phyloP scores from a whole-genome alignment of 2,113 vertebrate species.

The Clinocottus analis region DNA sequence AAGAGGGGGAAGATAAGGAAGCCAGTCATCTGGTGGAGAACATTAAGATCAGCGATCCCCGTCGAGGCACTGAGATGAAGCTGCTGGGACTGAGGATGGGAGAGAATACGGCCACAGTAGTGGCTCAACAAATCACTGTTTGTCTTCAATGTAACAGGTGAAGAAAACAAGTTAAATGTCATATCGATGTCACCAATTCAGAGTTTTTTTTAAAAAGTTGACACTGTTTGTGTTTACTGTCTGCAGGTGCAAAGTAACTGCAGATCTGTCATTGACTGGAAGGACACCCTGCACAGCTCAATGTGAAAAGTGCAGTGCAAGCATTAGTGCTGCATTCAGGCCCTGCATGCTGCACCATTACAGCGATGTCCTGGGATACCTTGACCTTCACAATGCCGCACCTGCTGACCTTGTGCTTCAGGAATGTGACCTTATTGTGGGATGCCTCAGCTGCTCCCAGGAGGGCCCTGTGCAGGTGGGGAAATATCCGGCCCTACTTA shows the following conservation, averaged over 20 bases:
- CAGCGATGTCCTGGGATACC: slow-evolving; percentile 83
- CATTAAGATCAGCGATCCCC: slow-evolving; percentile 75
- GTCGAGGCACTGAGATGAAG: slow-evolving; percentile 84
- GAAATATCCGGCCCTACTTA: not conserved
- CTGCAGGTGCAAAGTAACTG: slow-evolving; percentile 85
- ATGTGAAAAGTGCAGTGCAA: slow-evolving; percentile 84
- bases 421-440: slow-evolving; percentile 77
- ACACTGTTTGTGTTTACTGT: not conserved
- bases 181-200: not conserved
- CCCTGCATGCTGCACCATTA: slow-evolving; percentile 84
- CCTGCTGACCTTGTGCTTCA: slow-evolving; percentile 84
- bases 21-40: slow-evolving; percentile 73
- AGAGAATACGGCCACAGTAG: slow-evolving; percentile 82
- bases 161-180: not conserved
- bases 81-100: slow-evolving; percentile 83
- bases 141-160: slow-evolving; percentile 85
- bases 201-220: not conserved
- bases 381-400: slow-evolving; percentile 81
- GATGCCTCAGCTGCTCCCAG: slow-evolving; percentile 84
- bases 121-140: slow-evolving; percentile 76
- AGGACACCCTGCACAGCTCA: slow-evolving; percentile 76
- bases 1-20: slow-evolving; percentile 39
- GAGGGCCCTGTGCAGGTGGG: slow-evolving; percentile 78
- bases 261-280: slow-evolving; percentile 80
- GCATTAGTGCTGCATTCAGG: slow-evolving; percentile 79